These are phyloP conservation scores for Zaprionus ghesquierei DNA, from an alignment of 1,140 invertebrate genomes.

Conservation along the genomic window DNA sequence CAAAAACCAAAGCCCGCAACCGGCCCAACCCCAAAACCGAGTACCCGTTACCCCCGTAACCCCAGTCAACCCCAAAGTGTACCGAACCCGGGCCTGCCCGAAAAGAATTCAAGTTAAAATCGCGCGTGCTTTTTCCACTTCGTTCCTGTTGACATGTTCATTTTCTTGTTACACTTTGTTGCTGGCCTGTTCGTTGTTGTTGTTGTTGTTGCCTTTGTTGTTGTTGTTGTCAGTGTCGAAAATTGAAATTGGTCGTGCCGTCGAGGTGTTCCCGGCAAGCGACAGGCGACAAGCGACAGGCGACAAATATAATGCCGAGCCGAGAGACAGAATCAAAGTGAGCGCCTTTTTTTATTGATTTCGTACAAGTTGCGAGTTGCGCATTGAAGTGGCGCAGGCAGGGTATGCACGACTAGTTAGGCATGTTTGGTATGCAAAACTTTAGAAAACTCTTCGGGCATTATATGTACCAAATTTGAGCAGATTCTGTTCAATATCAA, in stretches of 20 bases:
- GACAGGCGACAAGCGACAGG: conserved; percentile 7
- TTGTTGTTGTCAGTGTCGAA: conserved; percentile 57
- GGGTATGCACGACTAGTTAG: not conserved
- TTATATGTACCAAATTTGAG: not conserved
- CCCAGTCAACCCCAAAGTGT: not conserved
- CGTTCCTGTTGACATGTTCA: conserved; percentile 75
- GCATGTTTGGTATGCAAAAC: not conserved
- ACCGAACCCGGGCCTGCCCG: not conserved
- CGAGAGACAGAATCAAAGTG: conserved; percentile 26
- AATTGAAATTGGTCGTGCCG: conserved; percentile 45
- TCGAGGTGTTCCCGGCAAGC: conserved; percentile 24
- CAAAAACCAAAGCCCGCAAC: conserved; percentile 32
- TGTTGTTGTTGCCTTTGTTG: conserved; percentile 54
- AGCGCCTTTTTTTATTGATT: conserved; percentile 40
- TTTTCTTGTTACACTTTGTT: conserved; percentile 67
- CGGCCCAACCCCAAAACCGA: conserved; percentile 26
- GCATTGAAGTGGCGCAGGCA: not conserved
- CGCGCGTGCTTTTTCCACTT: conserved; percentile 47
- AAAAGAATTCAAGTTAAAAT: conserved; percentile 62
- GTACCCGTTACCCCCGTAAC: conserved; percentile 10
- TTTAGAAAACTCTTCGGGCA: not conserved
- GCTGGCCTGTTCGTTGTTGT: conserved; percentile 39
- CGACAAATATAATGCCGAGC: conserved; percentile 25
- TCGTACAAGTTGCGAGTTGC: conserved; percentile 7
- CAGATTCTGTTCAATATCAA: not conserved